Evolutionary conservation across 1,140 invertebrate species (phyloP).

Genomic region (Drosophila novamexicana): DNA sequence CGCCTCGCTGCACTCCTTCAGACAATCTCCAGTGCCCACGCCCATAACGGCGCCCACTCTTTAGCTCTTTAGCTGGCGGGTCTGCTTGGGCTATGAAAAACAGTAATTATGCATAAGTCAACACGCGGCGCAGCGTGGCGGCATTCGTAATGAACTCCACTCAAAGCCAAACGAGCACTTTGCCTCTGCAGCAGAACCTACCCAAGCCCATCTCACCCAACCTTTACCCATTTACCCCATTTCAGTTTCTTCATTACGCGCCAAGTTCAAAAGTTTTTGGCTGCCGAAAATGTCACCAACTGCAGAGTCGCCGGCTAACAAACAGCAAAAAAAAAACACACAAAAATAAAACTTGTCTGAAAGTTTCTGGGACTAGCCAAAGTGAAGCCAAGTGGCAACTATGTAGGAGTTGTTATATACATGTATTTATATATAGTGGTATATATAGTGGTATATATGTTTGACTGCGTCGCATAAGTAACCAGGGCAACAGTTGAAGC

Average conservation of each 20-base stretch:
- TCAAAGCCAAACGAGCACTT: conserved; percentile 77
- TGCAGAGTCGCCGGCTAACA: conserved; percentile 49
- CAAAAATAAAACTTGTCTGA: conserved; percentile 41
- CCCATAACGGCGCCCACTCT: neutral
- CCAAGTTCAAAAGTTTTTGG: conserved; percentile 75
- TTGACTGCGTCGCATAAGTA: conserved; percentile 41
- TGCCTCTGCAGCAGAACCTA: conserved; percentile 18
- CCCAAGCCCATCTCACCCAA: too few species aligned
- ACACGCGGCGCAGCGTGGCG: conserved; percentile 65
- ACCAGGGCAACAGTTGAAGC: conserved; percentile 39
- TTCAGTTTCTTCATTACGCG: conserved; percentile 38
- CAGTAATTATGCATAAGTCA: conserved; percentile 81
- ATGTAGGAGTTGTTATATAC: conserved; percentile 15
- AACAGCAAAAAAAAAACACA: conserved; percentile 6
- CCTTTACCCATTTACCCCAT: neutral
- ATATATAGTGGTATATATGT: conserved; percentile 7
- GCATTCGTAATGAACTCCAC: conserved; percentile 81
- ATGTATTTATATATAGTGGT: neutral
- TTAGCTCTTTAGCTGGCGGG: neutral
- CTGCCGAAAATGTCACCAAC: conserved; percentile 77
- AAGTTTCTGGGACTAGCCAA: conserved; percentile 43
- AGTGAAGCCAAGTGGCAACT: conserved; percentile 48
- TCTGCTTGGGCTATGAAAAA: conserved; percentile 42
- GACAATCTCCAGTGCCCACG: neutral
- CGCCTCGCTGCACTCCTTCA: neutral